Conservation (phyloP, 2,797 vertebrate genomes). For the Nyctibius grandis region DNA sequence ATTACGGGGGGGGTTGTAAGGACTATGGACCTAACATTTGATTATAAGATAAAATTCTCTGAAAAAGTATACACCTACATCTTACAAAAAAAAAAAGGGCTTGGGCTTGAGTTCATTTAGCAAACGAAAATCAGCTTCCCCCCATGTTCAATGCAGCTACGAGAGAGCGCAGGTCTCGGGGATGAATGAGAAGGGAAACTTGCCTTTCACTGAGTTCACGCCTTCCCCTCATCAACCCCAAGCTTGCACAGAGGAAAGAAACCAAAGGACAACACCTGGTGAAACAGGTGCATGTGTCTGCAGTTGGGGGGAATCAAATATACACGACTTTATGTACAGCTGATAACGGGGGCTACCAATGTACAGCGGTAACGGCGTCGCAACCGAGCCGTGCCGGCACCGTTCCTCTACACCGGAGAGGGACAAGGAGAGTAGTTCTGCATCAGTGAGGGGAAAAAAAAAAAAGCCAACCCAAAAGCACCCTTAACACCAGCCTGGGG, state of each 20-base stretch:
- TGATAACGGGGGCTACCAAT: background rate
- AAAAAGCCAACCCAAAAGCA: background rate
- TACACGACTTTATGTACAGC: background rate
- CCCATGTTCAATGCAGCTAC: background rate
- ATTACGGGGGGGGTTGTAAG: background rate
- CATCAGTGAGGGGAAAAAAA: background rate
- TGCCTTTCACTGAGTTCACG: background rate
- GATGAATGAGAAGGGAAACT: background rate
- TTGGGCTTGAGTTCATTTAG: constrained; percentile 13
- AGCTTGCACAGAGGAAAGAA: background rate
- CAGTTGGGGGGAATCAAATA: background rate
- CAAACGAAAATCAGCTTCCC: background rate
- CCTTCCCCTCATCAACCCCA: background rate
- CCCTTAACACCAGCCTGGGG: background rate
- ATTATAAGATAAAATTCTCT: constrained; percentile 34
- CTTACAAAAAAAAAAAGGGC: constrained; percentile 2
- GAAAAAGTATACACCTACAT: constrained; percentile 54
- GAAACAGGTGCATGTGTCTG: background rate
- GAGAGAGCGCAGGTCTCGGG: background rate
- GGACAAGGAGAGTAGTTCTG: background rate
- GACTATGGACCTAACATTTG: constrained; percentile 9
- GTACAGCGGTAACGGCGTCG: background rate
- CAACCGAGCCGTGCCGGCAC: background rate
- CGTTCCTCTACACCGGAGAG: background rate
- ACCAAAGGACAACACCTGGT: background rate